phyloP scores from a whole-genome alignment of 1,140 invertebrate species.

The Drosophila dunni region DNA sequence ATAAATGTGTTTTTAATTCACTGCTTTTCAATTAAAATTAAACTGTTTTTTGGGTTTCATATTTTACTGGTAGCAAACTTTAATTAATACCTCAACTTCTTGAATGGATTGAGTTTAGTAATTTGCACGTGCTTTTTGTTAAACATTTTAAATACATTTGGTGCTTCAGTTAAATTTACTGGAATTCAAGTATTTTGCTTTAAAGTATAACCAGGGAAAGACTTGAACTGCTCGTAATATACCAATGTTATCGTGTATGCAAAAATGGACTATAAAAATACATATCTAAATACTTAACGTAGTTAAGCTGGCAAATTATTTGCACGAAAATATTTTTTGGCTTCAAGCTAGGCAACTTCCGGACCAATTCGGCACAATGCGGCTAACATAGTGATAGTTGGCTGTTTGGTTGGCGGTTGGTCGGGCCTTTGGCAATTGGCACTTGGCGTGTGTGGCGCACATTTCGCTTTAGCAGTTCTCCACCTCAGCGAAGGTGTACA shows the following conservation, averaged over 20 bases:
- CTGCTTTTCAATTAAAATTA: too few relatives aligned
- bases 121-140: too few relatives aligned
- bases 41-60: too few relatives aligned
- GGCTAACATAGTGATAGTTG: slow-evolving; percentile 15
- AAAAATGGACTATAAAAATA: slow-evolving; percentile 60
- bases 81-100: too few relatives aligned
- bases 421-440: slow-evolving; percentile 52
- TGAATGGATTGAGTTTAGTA: too few relatives aligned
- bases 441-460: slow-evolving; percentile 78
- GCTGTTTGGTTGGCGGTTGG: slow-evolving; percentile 6
- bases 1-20: too few relatives aligned
- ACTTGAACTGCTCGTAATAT: background rate
- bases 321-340: slow-evolving; percentile 79
- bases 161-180: background rate
- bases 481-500: background rate
- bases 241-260: slow-evolving; percentile 43
- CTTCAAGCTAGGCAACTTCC: slow-evolving; percentile 63
- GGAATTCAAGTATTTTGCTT: background rate
- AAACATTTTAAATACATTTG: too few relatives aligned
- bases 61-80: too few relatives aligned
- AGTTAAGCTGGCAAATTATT: slow-evolving; percentile 81
- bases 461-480: slow-evolving; percentile 57
- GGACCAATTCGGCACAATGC: slow-evolving; percentile 33
- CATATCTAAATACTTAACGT: slow-evolving; percentile 68
- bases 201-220: background rate